phyloP scores from a whole-genome alignment of 35 echinoderm and acorn worm genomes.

The Acanthaster planci region DNA sequence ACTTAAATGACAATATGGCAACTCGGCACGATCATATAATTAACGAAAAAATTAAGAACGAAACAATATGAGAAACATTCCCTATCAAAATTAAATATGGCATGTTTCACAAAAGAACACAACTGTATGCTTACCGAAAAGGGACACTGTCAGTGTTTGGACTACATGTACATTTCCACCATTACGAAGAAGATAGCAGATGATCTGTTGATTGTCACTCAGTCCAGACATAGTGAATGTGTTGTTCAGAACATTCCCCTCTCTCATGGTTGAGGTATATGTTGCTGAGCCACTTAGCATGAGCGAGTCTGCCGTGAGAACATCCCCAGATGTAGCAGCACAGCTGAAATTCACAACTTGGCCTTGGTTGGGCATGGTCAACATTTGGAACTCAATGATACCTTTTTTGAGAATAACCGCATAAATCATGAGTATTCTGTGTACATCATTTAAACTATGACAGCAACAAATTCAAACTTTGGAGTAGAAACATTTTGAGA shows the following conservation, averaged over 20 bases:
- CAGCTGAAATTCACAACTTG: slow-evolving; percentile 4
- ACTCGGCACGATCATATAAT: too few relatives aligned
- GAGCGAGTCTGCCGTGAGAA: neutral
- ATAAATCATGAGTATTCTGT: neutral
- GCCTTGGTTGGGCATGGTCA: neutral
- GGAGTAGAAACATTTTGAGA: too few relatives aligned
- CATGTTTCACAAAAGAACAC: too few relatives aligned
- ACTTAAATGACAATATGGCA: too few relatives aligned
- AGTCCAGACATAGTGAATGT: slow-evolving; percentile 2
- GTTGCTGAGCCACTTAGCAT: too few relatives aligned
- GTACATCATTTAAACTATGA: too few relatives aligned
- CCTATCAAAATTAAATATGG: too few relatives aligned
- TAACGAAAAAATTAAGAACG: too few relatives aligned
- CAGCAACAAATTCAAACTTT: too few relatives aligned
- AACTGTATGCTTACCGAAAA: neutral
- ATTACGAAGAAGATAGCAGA: neutral
- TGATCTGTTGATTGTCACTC: neutral
- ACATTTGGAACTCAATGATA: neutral
- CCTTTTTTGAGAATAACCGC: neutral
- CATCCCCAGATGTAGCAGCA: neutral
- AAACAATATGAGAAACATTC: too few relatives aligned
- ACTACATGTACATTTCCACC: too few relatives aligned
- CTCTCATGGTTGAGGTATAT: neutral
- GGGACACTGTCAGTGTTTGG: neutral
- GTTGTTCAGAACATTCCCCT: neutral